Base-by-base conservation (phyloP, 2,113 vertebrate species). In the Ailuropoda melanoleuca region DNA sequence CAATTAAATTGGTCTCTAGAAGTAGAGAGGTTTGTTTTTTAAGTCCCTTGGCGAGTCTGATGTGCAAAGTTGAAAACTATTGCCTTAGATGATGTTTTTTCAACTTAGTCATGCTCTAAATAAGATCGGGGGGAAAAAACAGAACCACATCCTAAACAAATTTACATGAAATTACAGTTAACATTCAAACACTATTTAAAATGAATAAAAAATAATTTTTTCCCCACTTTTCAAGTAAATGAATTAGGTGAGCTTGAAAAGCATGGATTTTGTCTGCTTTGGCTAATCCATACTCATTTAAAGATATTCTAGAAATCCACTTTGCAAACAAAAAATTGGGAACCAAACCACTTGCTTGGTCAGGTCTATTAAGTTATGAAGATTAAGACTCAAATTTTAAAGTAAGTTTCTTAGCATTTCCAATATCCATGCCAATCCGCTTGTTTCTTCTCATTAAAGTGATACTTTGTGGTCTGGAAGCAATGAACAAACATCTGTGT, bases 261-360 rank as follows among this genome's bases (percentile, higher is more conserved):
- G 8, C 55, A 55, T 95, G 62, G 26, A 89, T 23, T 84, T 68
- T 85, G n/a, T 77, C 78, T 87, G 13, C 39, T 93, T 89, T 88
- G 60, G 48, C 72, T 85, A 95, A 97, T 88, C 77, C 66, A 64
- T 0, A 34, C 43, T 50, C 66, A 85, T 46, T 72, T 84, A 53
- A 77, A 60, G 70, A 34, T 23, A 66, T 53, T 66, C 34, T 66
- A 43, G 39, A 96, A 96, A 90, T 82, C 56, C 24, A 90, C 50
- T 97, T 81, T 62, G 50, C 72, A 96, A 96, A 95, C 26, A 84
- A 68, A 18, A 93, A 89, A 70, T 37, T 68, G 62, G 31, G 39
- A 31, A 26, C 7, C 9, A 88, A 88, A 95, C 48, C 53, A 90
- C 48, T 68, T 75, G 48, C n/a, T 46, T 70, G 21, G 37, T 29